Conservation (phyloP, 2,888 invertebrate species). For the Asteroscopus sphinx region DNA sequence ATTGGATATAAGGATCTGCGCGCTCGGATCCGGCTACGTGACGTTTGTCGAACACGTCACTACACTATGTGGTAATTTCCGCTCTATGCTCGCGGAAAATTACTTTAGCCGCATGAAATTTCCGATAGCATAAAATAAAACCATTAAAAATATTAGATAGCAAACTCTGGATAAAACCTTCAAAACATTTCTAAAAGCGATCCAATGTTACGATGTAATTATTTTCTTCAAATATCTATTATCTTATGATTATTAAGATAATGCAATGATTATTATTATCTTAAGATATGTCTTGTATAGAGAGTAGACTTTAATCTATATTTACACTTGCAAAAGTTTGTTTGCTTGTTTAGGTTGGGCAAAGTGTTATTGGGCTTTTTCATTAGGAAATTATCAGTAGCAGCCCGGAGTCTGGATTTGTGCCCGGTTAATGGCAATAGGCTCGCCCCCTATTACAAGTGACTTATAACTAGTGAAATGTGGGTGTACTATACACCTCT, state of each 20-base stretch:
- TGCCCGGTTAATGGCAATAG: no score
- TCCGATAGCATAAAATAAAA: slow-evolving; percentile 84
- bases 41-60: slow-evolving; percentile 90
- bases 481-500: no score
- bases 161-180: slow-evolving; percentile 54
- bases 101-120: slow-evolving; percentile 89
- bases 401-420: no score
- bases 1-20: slow-evolving; percentile 90
- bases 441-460: no score
- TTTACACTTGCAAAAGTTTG: no score
- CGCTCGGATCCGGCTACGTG: slow-evolving; percentile 88
- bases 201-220: slow-evolving; percentile 27
- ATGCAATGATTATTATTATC: slow-evolving; percentile 3
- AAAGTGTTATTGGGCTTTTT: no score
- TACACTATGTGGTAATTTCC: slow-evolving; percentile 90
- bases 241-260: slow-evolving; percentile 15
- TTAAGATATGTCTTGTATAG: no score
- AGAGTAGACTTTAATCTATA: no score
- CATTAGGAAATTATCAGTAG: no score
- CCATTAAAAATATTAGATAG: slow-evolving; percentile 75
- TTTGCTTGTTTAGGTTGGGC: no score
- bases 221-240: slow-evolving; percentile 12
- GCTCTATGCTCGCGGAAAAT: slow-evolving; percentile 87
- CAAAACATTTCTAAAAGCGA: slow-evolving; percentile 53
- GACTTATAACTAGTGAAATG: no score